Evolutionary conservation across 2,797 vertebrate species (phyloP).

Genomic region (Botia almorhae): DNA sequence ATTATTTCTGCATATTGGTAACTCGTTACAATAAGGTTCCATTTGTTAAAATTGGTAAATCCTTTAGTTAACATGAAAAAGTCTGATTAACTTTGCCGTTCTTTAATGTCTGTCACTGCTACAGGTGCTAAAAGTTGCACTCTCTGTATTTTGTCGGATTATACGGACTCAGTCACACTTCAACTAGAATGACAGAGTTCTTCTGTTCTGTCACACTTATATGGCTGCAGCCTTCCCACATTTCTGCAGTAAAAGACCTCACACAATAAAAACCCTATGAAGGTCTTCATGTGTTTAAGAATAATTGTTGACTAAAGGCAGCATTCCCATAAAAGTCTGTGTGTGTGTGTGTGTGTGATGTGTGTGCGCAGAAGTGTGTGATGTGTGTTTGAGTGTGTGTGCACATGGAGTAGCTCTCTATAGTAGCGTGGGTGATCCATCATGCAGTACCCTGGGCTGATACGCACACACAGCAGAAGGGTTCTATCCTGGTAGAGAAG

Average conservation of each 20-base stretch:
- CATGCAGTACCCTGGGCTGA: conserved; percentile 4
- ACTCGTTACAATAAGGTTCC: too few relatives aligned
- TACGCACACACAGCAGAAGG: not conserved
- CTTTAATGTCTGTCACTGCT: too few relatives aligned
- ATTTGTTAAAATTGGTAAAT: too few relatives aligned
- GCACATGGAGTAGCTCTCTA: not conserved
- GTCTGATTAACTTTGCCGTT: too few relatives aligned
- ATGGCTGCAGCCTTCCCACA: not conserved
- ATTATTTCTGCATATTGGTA: too few relatives aligned
- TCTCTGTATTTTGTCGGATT: too few relatives aligned
- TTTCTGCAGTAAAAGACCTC: not conserved
- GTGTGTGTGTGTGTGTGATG: not conserved
- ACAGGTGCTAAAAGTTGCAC: too few relatives aligned
- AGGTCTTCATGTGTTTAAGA: conserved; percentile 6
- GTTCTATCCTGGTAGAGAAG: conserved; percentile 19
- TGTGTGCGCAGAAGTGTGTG: not conserved
- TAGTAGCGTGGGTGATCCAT: not conserved
- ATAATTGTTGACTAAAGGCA: not conserved
- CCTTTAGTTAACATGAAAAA: too few relatives aligned
- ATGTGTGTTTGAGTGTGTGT: not conserved
- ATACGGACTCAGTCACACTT: not conserved
- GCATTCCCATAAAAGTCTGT: not conserved
- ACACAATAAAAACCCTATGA: not conserved
- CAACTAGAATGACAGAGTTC: not conserved
- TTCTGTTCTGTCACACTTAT: not conserved